Percentiles rank a stretch among this genome's conserved stretches.
Conservation (phyloP, 2,113 vertebrate species). For the Athene cunicularia region DNA sequence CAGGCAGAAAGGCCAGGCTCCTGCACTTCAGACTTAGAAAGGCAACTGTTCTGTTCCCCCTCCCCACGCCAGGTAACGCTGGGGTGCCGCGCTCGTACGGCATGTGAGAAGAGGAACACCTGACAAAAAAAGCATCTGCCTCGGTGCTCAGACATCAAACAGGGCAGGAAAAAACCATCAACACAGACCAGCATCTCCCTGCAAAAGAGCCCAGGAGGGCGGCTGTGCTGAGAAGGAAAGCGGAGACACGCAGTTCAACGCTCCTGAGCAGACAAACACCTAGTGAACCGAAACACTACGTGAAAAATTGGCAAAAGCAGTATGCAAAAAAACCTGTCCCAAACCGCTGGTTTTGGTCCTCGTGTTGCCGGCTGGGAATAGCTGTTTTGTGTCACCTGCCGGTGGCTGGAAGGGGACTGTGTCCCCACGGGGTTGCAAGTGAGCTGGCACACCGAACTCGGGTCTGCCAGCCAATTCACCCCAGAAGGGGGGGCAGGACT, state of each 20-base stretch:
- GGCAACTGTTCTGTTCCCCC: not conserved
- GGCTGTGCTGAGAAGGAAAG: not conserved
- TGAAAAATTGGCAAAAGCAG: not conserved
- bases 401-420: not conserved
- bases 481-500: not conserved
- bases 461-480: not conserved
- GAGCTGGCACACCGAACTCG: not conserved
- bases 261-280: not conserved
- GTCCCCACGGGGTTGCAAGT: not conserved
- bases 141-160: not conserved
- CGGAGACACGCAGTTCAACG: not conserved
- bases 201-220: not conserved
- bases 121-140: not conserved
- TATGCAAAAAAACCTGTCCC: not conserved
- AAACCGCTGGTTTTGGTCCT: not conserved
- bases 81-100: accelerated
- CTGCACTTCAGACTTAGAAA: not conserved
- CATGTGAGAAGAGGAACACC: not conserved
- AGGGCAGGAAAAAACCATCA: not conserved
- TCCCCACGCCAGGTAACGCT: not conserved
- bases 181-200: accelerated
- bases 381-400: not conserved
- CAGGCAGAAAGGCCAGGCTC: not conserved
- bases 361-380: not conserved
- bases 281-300: accelerated